Base-by-base conservation (phyloP, 2,888 invertebrate species). In the Dimorphilus gyrociliatus region DNA sequence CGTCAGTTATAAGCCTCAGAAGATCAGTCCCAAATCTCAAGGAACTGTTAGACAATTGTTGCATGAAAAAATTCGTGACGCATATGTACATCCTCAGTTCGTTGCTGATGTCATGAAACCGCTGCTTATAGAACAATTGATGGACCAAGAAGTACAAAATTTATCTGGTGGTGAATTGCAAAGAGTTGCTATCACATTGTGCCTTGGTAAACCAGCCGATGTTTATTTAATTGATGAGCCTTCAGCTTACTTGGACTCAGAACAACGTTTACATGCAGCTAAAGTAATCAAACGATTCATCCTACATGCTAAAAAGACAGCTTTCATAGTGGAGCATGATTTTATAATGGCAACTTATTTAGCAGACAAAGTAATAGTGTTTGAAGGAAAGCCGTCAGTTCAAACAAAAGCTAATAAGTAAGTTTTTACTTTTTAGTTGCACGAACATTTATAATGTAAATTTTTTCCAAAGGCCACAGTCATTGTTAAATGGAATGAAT, bases 331-430 rank as follows among this genome's bases (percentile, higher is more conserved):
- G 2, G 97, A 97, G 74, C 97, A 97, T 76, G 94, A 97, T 69
- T 97, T 99, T 64, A 99, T 99, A 44, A 99, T 97, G 97, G 94
- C 94, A 12, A 99, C 97, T 0, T 99, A 99, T 64, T 71, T 90
- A 39, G 88, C 94, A 1, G 97, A 99, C 63, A 74, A 94, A 25
- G 97, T 97, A 3, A 90, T 97, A 44, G 94, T 99, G 28, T 92
- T 97, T 61, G 94, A 94, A 55, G 97, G 97, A 27, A 67, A 68
- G 25, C 94, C 97, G 0, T 90, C 92, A 0, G 72, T 88, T 1
- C 64, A 75, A 36, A 85, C 94, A 2, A 73, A 72, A 0, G 97
- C 97, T 1, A 82, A 84, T 55, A 72, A 79, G 46, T 67, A 40
- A 54, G 53, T 44, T 12, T 24, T n/a, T 17, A 6, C 7, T 29